These are phyloP conservation scores for Phylloscopus whistleri DNA, from an alignment of 2,113 vertebrate species.

Conservation along the genomic window DNA sequence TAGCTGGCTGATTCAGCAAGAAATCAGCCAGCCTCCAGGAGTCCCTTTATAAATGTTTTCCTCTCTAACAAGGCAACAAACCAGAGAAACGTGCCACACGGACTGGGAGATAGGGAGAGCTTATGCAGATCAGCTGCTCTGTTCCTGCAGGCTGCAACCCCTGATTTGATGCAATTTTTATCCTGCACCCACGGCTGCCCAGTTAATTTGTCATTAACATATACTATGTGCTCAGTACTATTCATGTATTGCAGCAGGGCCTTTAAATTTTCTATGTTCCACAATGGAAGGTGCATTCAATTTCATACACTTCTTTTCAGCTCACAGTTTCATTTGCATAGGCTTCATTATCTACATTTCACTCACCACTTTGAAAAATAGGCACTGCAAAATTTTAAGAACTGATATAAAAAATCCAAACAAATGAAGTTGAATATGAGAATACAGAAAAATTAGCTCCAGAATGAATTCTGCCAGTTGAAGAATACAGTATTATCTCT, in stretches of 20 bases:
- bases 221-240: not conserved
- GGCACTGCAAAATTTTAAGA: constrained; percentile 9
- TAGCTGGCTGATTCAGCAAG: constrained; percentile 55
- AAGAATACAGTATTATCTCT: not conserved
- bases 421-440: not conserved
- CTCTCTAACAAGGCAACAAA: constrained; percentile 28
- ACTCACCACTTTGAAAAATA: constrained; percentile 16
- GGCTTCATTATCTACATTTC: not conserved
- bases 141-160: not conserved
- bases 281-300: not conserved
- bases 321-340: not conserved
- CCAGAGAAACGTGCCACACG: not conserved
- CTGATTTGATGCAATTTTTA: not conserved
- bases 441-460: not conserved
- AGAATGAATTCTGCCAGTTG: not conserved
- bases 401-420: not conserved
- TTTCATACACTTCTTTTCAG: not conserved
- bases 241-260: not conserved
- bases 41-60: constrained; percentile 27
- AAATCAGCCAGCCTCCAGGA: not conserved
- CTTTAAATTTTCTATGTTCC: not conserved
- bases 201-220: constrained; percentile 7
- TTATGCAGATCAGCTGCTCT: not conserved
- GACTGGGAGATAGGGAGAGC: not conserved
- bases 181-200: not conserved